Evolutionary conservation across 2,797 vertebrate genomes (phyloP).

Genomic region (Numenius phaeopus): DNA sequence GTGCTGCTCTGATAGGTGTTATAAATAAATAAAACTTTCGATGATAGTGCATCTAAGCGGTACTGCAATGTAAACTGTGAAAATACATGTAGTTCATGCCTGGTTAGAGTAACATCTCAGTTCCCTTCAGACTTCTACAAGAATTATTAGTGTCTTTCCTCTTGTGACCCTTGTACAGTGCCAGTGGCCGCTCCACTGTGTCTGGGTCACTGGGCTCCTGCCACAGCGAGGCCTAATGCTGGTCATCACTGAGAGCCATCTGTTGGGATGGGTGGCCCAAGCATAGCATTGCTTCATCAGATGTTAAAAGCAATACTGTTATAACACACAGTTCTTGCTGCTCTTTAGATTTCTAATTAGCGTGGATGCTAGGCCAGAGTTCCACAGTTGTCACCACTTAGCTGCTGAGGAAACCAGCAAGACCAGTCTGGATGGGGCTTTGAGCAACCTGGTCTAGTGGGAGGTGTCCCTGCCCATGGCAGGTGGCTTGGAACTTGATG

Average conservation of each 20-base stretch:
- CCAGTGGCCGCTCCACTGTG: accelerated
- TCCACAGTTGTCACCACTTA: background rate
- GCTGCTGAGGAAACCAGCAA: background rate
- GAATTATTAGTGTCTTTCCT: background rate
- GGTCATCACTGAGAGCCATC: background rate
- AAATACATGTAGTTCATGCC: accelerated
- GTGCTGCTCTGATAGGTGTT: background rate
- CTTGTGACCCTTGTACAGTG: background rate
- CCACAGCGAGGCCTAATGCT: background rate
- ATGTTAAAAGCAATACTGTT: background rate
- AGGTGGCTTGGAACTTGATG: too few relatives aligned
- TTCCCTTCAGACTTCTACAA: background rate
- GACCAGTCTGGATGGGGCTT: too few relatives aligned
- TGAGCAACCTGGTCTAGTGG: too few relatives aligned
- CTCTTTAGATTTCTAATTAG: background rate
- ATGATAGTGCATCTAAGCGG: background rate
- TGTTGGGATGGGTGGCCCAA: background rate
- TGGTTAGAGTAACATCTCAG: background rate
- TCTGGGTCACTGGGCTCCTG: background rate
- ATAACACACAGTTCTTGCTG: background rate
- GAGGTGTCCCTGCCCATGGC: too few relatives aligned
- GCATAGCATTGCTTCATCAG: background rate
- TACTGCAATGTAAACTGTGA: background rate
- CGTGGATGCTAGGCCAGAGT: background rate
- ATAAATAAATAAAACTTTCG: background rate